Base-by-base conservation (phyloP, 2,113 vertebrate species). In the Platichthys stellatus region DNA sequence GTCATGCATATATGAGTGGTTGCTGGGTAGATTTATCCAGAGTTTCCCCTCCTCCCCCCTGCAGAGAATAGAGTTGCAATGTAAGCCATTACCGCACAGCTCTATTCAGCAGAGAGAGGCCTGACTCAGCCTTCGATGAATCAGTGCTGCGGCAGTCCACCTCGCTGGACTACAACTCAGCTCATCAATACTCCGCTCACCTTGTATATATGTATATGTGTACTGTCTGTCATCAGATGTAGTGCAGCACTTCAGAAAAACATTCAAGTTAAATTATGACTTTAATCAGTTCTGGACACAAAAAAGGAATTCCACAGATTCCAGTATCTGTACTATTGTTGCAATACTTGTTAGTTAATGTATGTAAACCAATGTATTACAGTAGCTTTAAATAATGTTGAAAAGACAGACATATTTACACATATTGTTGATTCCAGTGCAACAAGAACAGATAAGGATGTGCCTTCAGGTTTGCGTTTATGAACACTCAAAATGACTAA, bases 121-220 rank as follows among this genome's bases (percentile, higher is more conserved):
- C 72, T 53, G 78, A 91, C 57, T 93, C 90, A 92, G 93, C 90
- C 74, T 74, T 61, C 18, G 5, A 68, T 86, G 76, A 53, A 77
- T 90, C 80, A 81, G 69, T 49, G 61, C 78, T 68, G 61, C 79
- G 76, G 70, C 71, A 40, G 24, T 78, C 38, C 57, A 68, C 64
- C 57, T 71, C 45, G 26, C 57, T 15, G 17, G 61, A 57, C 67
- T 72, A 59, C 59, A 69, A 47, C 26, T 81, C 71, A 82, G 73
- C 81, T 75, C 38, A 49, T 68, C 63, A 35, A 51, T 47, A n/a
- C 63, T 12, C 35, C 3, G 49, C 64, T 68, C 71, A 73, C 24
- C 80, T 21, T 58, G 24, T 28, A 24, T 49, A 60, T 54, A 77
- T 63, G 59, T 23, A 7, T 53, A 78, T 2, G 11, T 51, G 5